A percentile compares a stretch with the other conserved stretches of the same genome.
Conservation (phyloP, 2,888 invertebrate species). For the Synanthedon formicaeformis region DNA sequence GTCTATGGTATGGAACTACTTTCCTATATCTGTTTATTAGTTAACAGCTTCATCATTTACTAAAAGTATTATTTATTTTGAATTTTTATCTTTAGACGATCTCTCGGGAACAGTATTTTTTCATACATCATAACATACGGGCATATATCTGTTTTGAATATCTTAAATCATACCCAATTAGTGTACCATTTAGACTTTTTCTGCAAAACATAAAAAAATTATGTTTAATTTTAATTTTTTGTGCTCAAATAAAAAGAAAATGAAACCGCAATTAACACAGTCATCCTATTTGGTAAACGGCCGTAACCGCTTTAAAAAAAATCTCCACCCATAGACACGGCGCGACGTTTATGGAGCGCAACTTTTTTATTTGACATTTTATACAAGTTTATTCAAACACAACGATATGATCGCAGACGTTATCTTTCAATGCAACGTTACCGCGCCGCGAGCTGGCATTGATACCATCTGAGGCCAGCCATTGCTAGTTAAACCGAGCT, state of each 20-base stretch:
- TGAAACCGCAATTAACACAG: constrained; percentile 3
- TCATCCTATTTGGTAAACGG: constrained; percentile 1
- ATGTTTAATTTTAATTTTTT: no score
- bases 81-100: no score
- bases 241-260: constrained; percentile 1
- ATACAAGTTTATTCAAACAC: constrained; percentile 71
- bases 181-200: no score
- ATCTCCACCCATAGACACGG: constrained; percentile 40
- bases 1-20: no score
- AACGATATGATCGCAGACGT: constrained; percentile 64
- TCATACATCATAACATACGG: no score
- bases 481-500: constrained; percentile 67
- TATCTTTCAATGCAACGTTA: constrained; percentile 71
- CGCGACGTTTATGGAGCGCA: constrained; percentile 55
- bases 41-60: no score
- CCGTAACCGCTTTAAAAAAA: constrained; percentile 35
- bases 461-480: constrained; percentile 67
- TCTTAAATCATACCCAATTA: no score
- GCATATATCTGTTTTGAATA: no score
- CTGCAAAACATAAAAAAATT: no score
- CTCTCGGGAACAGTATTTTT: no score
- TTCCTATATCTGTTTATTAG: no score
- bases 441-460: constrained; percentile 64
- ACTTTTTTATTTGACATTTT: constrained; percentile 70
- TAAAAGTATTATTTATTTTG: no score